phyloP scores from a whole-genome alignment of 2,113 vertebrate genomes.

The Cephalopholis sonnerati region DNA sequence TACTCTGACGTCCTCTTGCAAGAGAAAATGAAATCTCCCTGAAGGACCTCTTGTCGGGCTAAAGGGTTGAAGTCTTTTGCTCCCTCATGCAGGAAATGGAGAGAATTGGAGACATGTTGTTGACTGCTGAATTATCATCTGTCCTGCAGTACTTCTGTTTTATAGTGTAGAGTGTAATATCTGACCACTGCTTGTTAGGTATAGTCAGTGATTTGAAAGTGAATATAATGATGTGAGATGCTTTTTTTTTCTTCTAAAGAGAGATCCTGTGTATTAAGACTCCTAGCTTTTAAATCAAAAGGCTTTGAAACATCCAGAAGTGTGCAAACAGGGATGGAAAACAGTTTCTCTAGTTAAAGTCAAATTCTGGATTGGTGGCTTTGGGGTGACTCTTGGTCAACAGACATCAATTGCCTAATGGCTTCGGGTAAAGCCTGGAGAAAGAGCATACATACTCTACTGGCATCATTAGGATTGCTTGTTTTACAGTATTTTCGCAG shows the following conservation, averaged over 20 bases:
- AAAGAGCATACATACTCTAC: slow-evolving; percentile 21
- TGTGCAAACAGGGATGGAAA: not conserved
- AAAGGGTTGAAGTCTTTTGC: slow-evolving; percentile 48
- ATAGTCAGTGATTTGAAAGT: not conserved
- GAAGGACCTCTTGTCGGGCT: slow-evolving; percentile 38
- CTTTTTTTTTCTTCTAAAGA: not conserved
- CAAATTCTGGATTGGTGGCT: slow-evolving; percentile 8
- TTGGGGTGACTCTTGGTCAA: slow-evolving; percentile 9
- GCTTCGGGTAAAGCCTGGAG: not conserved
- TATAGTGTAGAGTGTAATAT: slow-evolving; percentile 8
- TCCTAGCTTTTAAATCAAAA: not conserved
- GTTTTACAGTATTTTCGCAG: slow-evolving; percentile 41
- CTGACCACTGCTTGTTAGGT: not conserved
- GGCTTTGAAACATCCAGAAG: not conserved
- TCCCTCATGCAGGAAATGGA: slow-evolving; percentile 49
- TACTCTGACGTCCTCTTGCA: slow-evolving; percentile 39
- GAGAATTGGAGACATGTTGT: slow-evolving; percentile 5
- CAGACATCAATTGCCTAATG: slow-evolving; percentile 18
- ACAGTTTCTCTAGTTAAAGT: slow-evolving; percentile 18
- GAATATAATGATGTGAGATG: not conserved
- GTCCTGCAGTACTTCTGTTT: not conserved
- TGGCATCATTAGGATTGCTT: slow-evolving; percentile 25
- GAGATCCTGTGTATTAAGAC: not conserved
- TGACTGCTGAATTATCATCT: slow-evolving; percentile 46
- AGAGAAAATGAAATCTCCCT: slow-evolving; percentile 52